These are phyloP conservation scores for Andrena marginata DNA, from an alignment of 2,888 invertebrate genomes.

Conservation along the genomic window DNA sequence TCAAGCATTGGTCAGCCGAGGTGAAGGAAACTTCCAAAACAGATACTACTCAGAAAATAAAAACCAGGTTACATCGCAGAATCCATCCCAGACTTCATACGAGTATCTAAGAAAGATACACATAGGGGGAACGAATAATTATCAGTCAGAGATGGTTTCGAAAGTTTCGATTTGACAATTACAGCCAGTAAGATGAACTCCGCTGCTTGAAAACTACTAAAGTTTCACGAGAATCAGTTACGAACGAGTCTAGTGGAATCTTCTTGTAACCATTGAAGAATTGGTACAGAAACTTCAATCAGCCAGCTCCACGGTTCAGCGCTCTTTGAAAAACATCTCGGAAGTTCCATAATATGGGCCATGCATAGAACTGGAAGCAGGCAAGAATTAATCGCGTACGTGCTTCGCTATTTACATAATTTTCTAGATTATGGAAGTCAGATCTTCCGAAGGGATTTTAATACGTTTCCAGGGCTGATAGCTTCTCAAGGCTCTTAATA, in stretches of 20 bases:
- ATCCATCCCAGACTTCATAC: not conserved
- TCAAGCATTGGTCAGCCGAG: not conserved
- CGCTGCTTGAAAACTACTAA: not conserved
- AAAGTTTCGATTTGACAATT: constrained; percentile 40
- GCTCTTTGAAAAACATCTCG: constrained; percentile 45
- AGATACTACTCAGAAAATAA: not conserved
- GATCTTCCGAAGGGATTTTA: too few relatives aligned
- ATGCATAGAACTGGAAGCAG: not conserved
- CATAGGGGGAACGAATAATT: constrained; percentile 28
- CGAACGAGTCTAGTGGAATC: constrained; percentile 22
- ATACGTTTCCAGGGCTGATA: too few relatives aligned
- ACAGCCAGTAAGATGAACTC: constrained; percentile 10
- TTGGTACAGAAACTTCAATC: constrained; percentile 43
- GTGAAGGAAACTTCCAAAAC: not conserved
- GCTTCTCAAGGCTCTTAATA: too few relatives aligned
- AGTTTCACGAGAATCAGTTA: constrained; percentile 44
- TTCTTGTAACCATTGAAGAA: constrained; percentile 43
- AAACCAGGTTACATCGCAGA: not conserved
- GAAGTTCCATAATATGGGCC: constrained; percentile 43
- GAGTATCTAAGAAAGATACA: constrained; percentile 19
- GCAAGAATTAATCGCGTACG: not conserved
- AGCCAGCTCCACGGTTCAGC: constrained; percentile 27
- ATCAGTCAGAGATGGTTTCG: constrained; percentile 12
- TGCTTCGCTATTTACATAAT: not conserved
- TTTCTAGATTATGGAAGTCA: too few relatives aligned